These are phyloP conservation scores for Hycleus cichorii DNA, from an alignment of 1,140 invertebrate genomes.

Conservation along the genomic window DNA sequence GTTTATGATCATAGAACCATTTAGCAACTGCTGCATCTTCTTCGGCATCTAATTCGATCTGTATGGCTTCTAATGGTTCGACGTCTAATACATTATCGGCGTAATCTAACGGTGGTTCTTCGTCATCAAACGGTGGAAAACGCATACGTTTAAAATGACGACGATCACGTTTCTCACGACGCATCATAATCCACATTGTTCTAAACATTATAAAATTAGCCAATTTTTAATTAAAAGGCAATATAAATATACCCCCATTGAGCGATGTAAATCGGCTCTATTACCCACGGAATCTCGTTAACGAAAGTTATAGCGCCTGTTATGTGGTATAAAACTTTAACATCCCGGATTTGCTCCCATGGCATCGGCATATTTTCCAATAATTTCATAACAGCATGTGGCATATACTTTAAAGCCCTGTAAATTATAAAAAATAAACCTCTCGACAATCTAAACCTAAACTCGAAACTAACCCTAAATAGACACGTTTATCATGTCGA, in stretches of 20 bases:
- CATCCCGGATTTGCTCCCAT: conserved; percentile 99
- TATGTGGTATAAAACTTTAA: conserved; percentile 95
- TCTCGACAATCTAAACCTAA: neutral
- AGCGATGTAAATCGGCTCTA: conserved; percentile 98
- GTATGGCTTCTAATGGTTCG: conserved; percentile 97
- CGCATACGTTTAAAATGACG: conserved; percentile 99
- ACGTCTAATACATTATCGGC: conserved; percentile 99
- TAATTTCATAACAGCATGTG: conserved; percentile 97
- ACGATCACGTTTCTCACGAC: conserved; percentile 96
- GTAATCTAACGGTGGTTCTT: conserved; percentile 98
- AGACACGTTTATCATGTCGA: conserved; percentile 97
- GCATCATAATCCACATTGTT: conserved; percentile 99
- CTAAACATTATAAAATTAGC: no score
- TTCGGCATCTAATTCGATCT: conserved; percentile 95
- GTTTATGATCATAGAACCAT: conserved; percentile 99
- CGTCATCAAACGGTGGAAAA: conserved; percentile 99
- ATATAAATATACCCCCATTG: conserved; percentile 83
- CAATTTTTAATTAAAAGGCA: neutral
- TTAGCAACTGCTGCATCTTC: conserved; percentile 86
- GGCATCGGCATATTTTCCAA: conserved; percentile 99
- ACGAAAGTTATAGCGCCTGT: conserved; percentile 99
- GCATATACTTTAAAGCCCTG: conserved; percentile 97
- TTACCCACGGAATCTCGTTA: conserved; percentile 99
- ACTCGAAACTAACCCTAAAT: conserved; percentile 66
- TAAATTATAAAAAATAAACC: conserved; percentile 25